Percentiles rank a stretch among this genome's conserved stretches.
Conservation (phyloP, 1,140 invertebrate species). For the Fopius arisanus region DNA sequence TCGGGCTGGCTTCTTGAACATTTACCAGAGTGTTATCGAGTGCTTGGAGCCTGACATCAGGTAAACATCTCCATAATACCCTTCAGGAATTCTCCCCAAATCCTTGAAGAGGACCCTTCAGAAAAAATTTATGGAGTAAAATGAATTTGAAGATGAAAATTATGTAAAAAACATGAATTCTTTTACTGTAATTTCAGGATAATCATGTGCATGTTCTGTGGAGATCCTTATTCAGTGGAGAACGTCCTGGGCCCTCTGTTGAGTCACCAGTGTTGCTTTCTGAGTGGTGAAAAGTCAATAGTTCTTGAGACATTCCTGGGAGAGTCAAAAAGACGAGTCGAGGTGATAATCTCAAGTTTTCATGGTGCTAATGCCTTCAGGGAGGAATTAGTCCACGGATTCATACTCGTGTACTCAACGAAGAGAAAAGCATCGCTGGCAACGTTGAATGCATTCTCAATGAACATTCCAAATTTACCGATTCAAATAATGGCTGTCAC, state of each 20-base stretch:
- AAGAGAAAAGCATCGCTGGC: constrained; percentile 94
- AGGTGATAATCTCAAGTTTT: constrained; percentile 94
- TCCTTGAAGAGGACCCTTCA: neutral
- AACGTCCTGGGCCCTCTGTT: constrained; percentile 88
- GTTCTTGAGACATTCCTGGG: constrained; percentile 91
- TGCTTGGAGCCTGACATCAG: constrained; percentile 86
- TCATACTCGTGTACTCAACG: constrained; percentile 94
- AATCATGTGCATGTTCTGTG: constrained; percentile 97
- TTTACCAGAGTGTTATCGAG: constrained; percentile 79
- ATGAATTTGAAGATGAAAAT: no score
- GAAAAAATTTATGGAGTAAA: neutral
- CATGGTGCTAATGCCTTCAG: constrained; percentile 92
- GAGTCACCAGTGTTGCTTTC: constrained; percentile 85
- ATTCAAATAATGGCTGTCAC: constrained; percentile 95
- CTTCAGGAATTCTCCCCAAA: neutral
- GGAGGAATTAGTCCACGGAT: constrained; percentile 93
- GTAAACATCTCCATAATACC: constrained; percentile 57
- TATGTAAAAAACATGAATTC: constrained; percentile 14
- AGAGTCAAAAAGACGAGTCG: constrained; percentile 86
- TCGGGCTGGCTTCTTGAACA: constrained; percentile 73
- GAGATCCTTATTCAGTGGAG: constrained; percentile 91
- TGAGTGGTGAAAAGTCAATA: constrained; percentile 86
- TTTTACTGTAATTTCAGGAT: constrained; percentile 69
- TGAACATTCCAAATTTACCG: constrained; percentile 92
- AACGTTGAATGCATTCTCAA: constrained; percentile 92